These are phyloP conservation scores for Ophion ventricosus DNA, from an alignment of 2,888 invertebrate genomes.

Conservation along the genomic window DNA sequence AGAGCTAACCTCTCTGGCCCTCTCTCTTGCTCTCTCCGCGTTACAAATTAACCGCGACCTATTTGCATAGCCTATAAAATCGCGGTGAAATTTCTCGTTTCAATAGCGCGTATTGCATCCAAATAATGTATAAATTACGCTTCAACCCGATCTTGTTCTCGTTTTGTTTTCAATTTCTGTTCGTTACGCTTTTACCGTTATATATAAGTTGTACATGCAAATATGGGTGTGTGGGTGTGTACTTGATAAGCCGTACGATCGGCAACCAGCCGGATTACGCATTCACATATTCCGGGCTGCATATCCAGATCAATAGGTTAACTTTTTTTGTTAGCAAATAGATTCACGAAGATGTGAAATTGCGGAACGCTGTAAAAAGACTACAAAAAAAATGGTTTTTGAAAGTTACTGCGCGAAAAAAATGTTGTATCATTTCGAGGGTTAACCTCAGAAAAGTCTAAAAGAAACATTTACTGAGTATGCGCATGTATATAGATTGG, in stretches of 20 bases:
- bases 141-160: background rate
- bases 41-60: constrained; percentile 72
- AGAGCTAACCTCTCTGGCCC: background rate
- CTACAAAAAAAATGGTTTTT: background rate
- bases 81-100: constrained; percentile 53
- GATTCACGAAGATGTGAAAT: background rate
- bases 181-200: constrained; percentile 44
- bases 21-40: constrained; percentile 35
- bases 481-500: no score
- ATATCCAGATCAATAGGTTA: background rate
- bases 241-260: background rate
- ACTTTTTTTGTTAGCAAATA: background rate
- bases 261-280: background rate
- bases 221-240: background rate
- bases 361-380: background rate
- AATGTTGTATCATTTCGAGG: no score
- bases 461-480: no score
- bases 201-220: background rate
- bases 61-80: constrained; percentile 69
- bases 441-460: no score
- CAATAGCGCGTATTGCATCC: constrained; percentile 50
- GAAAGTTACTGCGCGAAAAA: background rate
- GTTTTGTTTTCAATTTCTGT: constrained; percentile 44
- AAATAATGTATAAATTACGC: constrained; percentile 68
- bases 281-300: background rate